Percentiles rank a stretch among this genome's conserved stretches.
Evolutionary conservation across 2,797 vertebrate species (phyloP).

Genomic region (Gorsachius magnificus): DNA sequence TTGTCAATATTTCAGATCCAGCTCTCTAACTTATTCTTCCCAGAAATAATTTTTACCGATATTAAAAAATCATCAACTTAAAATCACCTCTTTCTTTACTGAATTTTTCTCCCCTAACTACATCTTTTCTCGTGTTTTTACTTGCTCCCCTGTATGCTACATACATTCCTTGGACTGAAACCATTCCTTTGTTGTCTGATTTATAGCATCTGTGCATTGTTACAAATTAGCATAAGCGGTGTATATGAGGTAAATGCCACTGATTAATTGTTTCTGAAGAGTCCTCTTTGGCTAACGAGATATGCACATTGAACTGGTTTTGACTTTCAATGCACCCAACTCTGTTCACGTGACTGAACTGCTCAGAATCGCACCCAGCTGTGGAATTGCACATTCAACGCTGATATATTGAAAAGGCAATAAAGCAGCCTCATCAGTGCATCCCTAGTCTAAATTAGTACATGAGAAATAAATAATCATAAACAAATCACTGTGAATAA

Average conservation of each 20-base stretch:
- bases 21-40: not conserved
- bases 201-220: not conserved
- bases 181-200: not conserved
- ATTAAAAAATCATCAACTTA: not conserved
- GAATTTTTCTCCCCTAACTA: not conserved
- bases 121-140: not conserved
- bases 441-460: not conserved
- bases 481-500: slow-evolving; percentile 17
- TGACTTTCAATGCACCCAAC: not conserved
- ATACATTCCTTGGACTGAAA: not conserved
- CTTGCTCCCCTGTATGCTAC: not conserved
- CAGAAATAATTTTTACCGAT: not conserved
- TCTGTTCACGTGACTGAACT: not conserved
- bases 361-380: not conserved
- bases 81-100: not conserved
- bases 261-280: not conserved
- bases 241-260: not conserved
- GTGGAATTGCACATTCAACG: not conserved
- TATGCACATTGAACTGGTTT: not conserved
- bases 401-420: not conserved
- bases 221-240: not conserved
- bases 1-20: not conserved
- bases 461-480: not conserved
- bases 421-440: not conserved
- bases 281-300: not conserved